A percentile compares a stretch with the other conserved stretches of the same genome.
These are phyloP conservation scores for Ostrea denselamellosa DNA, from an alignment of 1,140 invertebrate species.

Conservation along the genomic window DNA sequence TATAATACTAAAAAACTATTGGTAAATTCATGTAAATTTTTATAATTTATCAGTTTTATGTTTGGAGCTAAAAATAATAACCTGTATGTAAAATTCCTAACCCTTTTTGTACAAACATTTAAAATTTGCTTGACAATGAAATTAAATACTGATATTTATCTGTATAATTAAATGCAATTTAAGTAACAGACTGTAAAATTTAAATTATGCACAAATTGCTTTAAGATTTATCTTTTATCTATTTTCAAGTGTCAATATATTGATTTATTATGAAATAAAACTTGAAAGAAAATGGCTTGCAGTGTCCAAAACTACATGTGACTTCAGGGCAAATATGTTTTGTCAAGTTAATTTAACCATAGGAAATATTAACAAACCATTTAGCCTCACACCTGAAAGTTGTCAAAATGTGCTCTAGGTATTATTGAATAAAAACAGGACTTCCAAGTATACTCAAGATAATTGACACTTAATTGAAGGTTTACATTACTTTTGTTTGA, in stretches of 20 bases:
- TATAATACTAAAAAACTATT: too few species aligned
- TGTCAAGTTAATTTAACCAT: slow-evolving; percentile 12
- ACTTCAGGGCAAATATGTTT: background rate
- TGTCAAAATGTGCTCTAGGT: background rate
- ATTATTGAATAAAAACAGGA: background rate
- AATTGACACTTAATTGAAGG: background rate
- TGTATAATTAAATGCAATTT: too few species aligned
- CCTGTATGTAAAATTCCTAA: too few species aligned
- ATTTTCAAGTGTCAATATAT: background rate
- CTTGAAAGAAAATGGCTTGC: background rate
- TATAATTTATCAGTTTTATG: too few species aligned
- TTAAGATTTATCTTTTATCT: background rate
- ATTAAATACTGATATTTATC: too few species aligned
- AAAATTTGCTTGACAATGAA: too few species aligned
- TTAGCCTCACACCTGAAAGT: background rate
- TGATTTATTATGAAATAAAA: slow-evolving; percentile 28
- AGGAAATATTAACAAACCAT: slow-evolving; percentile 5
- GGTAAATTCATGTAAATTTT: too few species aligned
- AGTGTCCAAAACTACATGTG: background rate
- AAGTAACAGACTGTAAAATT: background rate
- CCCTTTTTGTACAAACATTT: too few species aligned
- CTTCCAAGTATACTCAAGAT: background rate
- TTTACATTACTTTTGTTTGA: background rate
- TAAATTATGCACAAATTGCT: slow-evolving; percentile 7
- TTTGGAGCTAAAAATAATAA: too few species aligned